Evolutionary conservation across 2,797 vertebrate species (phyloP).

Genomic region (Pseudomugil gertrudae): DNA sequence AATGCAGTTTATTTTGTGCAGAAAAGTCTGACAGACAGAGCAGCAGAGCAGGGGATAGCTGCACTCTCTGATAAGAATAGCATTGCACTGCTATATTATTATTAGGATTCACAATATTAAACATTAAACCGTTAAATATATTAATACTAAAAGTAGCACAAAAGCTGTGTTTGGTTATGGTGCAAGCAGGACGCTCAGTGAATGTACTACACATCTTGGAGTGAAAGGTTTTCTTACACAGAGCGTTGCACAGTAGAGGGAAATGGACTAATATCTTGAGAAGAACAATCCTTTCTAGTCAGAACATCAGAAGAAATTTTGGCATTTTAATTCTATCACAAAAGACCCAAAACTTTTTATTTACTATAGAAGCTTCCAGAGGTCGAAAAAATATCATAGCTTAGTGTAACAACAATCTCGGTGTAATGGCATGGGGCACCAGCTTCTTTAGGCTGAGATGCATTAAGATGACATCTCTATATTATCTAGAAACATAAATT

Average conservation of each 20-base stretch:
- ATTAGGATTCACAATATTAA: not conserved
- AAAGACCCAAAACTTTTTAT: not conserved
- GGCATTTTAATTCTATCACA: not conserved
- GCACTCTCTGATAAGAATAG: not conserved
- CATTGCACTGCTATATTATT: not conserved
- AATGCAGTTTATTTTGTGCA: not conserved
- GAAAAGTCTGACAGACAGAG: not conserved
- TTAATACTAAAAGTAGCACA: not conserved
- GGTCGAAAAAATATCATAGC: no score
- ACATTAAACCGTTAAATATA: not conserved
- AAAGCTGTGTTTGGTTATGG: not conserved
- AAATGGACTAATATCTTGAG: not conserved
- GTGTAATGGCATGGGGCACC: not conserved
- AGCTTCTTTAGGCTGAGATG: not conserved
- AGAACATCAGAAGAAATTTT: not conserved
- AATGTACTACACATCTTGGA: not conserved
- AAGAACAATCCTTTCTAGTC: not conserved
- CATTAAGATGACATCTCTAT: not conserved
- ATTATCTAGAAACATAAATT: not conserved
- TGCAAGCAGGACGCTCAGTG: not conserved
- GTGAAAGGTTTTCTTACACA: not conserved
- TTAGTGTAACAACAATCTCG: not conserved
- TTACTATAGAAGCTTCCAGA: not conserved
- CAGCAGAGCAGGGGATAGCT: not conserved
- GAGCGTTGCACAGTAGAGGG: not conserved